Conservation (phyloP, 2,797 vertebrate species). For the Decapterus maruadsi region DNA sequence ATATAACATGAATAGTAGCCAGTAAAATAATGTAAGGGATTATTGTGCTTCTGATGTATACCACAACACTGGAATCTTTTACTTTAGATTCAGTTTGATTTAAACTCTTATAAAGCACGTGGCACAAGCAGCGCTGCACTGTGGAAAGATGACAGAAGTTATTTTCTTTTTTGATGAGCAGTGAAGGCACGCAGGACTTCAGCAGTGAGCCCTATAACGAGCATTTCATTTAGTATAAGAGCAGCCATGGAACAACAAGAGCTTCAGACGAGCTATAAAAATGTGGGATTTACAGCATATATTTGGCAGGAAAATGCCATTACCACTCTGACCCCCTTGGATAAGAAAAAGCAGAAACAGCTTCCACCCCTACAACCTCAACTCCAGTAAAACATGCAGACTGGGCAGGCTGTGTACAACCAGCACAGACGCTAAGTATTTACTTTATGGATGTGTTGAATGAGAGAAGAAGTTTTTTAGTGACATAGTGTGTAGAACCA, state of each 20-base stretch:
- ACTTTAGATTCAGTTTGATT: constrained; percentile 49
- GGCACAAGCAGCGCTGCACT: constrained; percentile 9
- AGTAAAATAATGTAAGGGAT: constrained; percentile 15
- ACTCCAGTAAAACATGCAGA: constrained; percentile 43
- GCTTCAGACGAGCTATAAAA: constrained; percentile 69
- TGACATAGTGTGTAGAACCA: constrained; percentile 4
- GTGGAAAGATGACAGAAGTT: constrained; percentile 42
- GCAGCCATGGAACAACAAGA: constrained; percentile 66
- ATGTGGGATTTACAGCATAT: constrained; percentile 73
- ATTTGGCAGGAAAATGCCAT: constrained; percentile 84
- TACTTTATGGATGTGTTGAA: constrained; percentile 52
- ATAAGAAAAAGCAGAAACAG: constrained; percentile 66
- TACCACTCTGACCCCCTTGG: constrained; percentile 76
- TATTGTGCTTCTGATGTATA: constrained; percentile 4
- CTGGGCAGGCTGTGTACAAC: constrained; percentile 28
- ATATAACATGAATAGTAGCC: neutral
- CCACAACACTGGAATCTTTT: constrained; percentile 52
- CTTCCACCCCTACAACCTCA: constrained; percentile 42
- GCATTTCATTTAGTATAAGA: constrained; percentile 52
- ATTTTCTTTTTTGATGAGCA: constrained; percentile 68
- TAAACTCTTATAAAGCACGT: constrained; percentile 33
- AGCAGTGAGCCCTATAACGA: constrained; percentile 64
- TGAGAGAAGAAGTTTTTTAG: constrained; percentile 33
- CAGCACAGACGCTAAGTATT: constrained; percentile 26
- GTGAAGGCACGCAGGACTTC: constrained; percentile 55